These are phyloP conservation scores for Melanerpes aurifrons DNA, from an alignment of 2,113 vertebrate genomes.

Conservation along the genomic window DNA sequence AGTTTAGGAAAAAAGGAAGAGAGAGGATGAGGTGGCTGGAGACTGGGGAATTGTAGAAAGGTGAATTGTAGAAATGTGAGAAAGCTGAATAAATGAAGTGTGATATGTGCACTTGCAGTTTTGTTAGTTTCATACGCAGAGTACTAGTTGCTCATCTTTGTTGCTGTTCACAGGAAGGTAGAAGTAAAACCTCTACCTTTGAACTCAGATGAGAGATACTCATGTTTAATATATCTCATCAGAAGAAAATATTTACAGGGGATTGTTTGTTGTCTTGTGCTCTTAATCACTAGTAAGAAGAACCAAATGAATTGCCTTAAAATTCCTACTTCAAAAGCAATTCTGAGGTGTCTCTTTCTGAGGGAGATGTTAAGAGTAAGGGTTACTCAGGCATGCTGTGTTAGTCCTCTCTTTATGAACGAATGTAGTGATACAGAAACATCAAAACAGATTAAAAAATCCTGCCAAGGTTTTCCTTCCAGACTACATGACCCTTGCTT, in stretches of 20 bases:
- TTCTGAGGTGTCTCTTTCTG: not conserved
- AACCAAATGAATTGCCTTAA: not conserved
- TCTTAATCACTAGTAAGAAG: not conserved
- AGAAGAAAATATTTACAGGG: not conserved
- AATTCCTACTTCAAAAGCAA: not conserved
- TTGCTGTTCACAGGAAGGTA: not conserved
- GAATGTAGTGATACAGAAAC: not conserved
- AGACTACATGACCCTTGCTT: not conserved
- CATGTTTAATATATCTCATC: not conserved
- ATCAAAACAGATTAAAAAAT: slow-evolving; percentile 9
- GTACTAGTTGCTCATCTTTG: not conserved
- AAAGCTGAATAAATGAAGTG: not conserved
- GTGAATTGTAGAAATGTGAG: not conserved
- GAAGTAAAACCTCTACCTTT: not conserved
- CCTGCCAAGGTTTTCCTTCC: not conserved
- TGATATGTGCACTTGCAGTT: not conserved
- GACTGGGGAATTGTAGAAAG: not conserved
- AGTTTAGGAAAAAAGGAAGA: not conserved
- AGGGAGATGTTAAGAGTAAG: not conserved
- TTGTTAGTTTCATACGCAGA: not conserved
- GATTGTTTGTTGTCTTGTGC: not conserved
- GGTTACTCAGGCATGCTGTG: not conserved
- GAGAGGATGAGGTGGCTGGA: not conserved
- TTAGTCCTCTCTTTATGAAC: not conserved
- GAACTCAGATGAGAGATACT: not conserved